Evolutionary conservation across 2,888 invertebrate species (phyloP), one percentile per base, ranked within the genome.

Genomic region (Drosophila paracracens): DNA sequence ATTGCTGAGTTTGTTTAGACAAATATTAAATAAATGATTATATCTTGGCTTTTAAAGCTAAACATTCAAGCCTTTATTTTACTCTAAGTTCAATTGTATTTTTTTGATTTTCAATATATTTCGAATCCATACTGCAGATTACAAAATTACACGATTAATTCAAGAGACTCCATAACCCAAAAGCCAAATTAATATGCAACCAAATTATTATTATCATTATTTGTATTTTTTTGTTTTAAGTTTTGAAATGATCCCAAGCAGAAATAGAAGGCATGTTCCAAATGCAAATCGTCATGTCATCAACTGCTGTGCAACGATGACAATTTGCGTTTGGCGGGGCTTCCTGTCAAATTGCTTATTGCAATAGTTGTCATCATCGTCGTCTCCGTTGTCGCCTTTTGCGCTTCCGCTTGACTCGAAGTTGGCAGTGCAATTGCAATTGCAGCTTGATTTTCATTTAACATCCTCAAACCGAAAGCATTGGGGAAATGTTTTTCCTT

Each of bases 371-470:
- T 75, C 72, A 76, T 72, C 76, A 59, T 67, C 64, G 43, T 64
- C 60, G 57, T 52, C 48, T 35, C 50, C 48, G 59, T 69, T 54
- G 50, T 38, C 48, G 62, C 38, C 52, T 50, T 51, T 35, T 38
- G 25, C n/a, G 29, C 62, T 58, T 77, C 81, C 77, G 77, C 62
- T 54, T 53, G 63, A 59, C 53, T 79, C 58, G 46, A 50, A 79
- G 67, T 70, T 69, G 57, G 65, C 70, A 59, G 66, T 79, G 82
- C 75, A 46, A 46, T 46, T 25, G 46, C 46, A 70, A 70, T 82
- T 88, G 79, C 72, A 82, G 82, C 79, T 82, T 82, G 82, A 88
- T 82, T 82, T 84, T 75, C 83, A 82, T 88, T 82, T 79, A 71
- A 75, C 62, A 63, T 72, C 64, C 72, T 33, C 67, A 51, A 67